Evolutionary conservation across 2,888 invertebrate genomes (phyloP), one percentile per base, ranked within the genome.

Genomic region (Dascillus cervinus): DNA sequence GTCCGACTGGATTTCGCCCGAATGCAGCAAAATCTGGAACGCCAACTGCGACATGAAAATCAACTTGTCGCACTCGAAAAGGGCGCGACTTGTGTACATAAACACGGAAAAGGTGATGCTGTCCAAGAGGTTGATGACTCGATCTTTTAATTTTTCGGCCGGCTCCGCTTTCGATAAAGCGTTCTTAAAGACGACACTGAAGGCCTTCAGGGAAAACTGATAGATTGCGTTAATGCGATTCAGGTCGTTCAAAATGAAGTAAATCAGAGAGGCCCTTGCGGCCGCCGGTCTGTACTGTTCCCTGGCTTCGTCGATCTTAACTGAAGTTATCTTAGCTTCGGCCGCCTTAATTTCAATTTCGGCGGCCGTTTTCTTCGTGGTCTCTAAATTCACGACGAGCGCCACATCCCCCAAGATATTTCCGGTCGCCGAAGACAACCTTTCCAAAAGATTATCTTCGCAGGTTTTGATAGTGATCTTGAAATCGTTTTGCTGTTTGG

Each of bases 141-240:
- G 71, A 3, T 71, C 70, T 21, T 76, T 75, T 0, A 91, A 66
- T 2, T 79, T 82, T 0, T 84, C 82, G 0, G 81, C 74, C 0
- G 70, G 64, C 3, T 73, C 71, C 0, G 92, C 83, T 33, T 69
- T 71, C 9, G 68, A 65, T 24, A 95, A 77, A 1, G 94, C 90
- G 44, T 84, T 85, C 49, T 82, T 83, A 63, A 94, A 94, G 3
- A 94, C 92, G 0, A 85, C 83, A 49, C 83, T 88, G 68, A 92
- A 94, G 0, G 94, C 90, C 65, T 94, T 94, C 33, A 95, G 66
- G 0, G 94, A 94, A 67, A 95, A 95, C 62, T 94, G 92, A 64
- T 96, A 96, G 58, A 96, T 88, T 23, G 88, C 87, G 64, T 94
- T 91, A 51, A 95, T 91, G 64, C 88, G 88, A 66, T 82, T 77